These are phyloP conservation scores for Agrotis exclamationis DNA, from an alignment of 2,888 invertebrate genomes.

Conservation along the genomic window DNA sequence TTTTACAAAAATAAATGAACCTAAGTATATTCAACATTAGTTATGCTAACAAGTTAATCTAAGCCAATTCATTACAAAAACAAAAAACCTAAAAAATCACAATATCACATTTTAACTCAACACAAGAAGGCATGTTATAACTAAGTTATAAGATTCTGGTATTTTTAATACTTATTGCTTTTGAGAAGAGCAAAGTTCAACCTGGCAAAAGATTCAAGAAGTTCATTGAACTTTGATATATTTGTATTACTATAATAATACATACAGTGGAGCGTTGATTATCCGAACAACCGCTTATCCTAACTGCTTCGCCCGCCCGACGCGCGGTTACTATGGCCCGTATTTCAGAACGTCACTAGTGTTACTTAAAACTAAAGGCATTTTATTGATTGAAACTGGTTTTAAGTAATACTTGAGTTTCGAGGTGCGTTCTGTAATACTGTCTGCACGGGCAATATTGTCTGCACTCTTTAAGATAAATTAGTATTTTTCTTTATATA, in stretches of 20 bases:
- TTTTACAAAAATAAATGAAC: conserved; percentile 89
- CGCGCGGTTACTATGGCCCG: too few relatives aligned
- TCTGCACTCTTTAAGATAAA: too few relatives aligned
- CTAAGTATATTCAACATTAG: conserved; percentile 80
- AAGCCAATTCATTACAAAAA: conserved; percentile 80
- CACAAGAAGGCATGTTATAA: conserved; percentile 81
- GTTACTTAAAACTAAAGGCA: too few relatives aligned
- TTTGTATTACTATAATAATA: conserved; percentile 82
- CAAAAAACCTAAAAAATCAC: conserved; percentile 80
- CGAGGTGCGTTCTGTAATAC: too few relatives aligned
- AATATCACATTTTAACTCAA: conserved; percentile 90
- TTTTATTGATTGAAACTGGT: too few relatives aligned
- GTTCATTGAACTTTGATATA: conserved; percentile 79
- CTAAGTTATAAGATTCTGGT: conserved; percentile 80
- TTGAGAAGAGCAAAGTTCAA: conserved; percentile 74
- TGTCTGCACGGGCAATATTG: too few relatives aligned
- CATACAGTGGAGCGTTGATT: too few relatives aligned
- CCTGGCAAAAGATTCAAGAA: conserved; percentile 76
- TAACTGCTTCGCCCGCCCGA: too few relatives aligned
- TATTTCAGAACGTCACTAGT: too few relatives aligned
- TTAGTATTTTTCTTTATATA: too few relatives aligned
- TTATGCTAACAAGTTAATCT: conserved; percentile 82
- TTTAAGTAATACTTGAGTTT: too few relatives aligned
- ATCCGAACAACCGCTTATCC: too few relatives aligned
- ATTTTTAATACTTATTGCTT: conserved; percentile 84